These are phyloP conservation scores for Sebastes variabilis DNA, from an alignment of 2,797 vertebrate genomes.

Conservation along the genomic window DNA sequence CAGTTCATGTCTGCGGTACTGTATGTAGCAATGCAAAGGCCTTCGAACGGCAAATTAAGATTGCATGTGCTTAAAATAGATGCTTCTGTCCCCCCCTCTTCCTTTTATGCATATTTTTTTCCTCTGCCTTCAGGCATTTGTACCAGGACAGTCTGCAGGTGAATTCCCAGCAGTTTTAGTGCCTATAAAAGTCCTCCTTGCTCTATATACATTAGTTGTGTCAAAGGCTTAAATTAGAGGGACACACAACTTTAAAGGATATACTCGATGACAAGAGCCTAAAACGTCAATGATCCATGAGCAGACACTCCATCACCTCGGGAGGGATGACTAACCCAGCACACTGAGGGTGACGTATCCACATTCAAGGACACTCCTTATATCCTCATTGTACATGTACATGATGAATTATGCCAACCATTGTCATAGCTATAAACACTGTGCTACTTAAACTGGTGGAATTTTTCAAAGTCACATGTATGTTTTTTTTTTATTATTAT, in stretches of 20 bases:
- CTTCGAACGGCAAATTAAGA: conserved; percentile 7
- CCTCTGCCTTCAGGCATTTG: conserved; percentile 25
- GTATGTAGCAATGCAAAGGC: conserved; percentile 33
- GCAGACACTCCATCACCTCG: conserved; percentile 54
- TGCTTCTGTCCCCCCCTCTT: background rate
- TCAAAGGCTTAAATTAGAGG: conserved; percentile 49
- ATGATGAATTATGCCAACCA: conserved; percentile 41
- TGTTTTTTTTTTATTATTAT: background rate
- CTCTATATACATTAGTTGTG: conserved; percentile 41
- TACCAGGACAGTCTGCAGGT: conserved; percentile 40
- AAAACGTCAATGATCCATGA: conserved; percentile 66
- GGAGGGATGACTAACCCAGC: conserved; percentile 41
- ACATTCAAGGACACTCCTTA: conserved; percentile 61
- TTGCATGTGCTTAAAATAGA: conserved; percentile 36
- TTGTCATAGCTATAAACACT: conserved; percentile 22
- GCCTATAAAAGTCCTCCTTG: conserved; percentile 24
- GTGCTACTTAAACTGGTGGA: background rate
- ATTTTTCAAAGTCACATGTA: background rate
- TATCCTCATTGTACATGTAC: conserved; percentile 28
- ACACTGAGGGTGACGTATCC: conserved; percentile 29
- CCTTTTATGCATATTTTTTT: conserved; percentile 26
- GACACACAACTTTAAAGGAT: conserved; percentile 32
- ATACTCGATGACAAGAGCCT: conserved; percentile 29
- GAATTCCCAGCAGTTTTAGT: conserved; percentile 30
- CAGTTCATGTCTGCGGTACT: conserved; percentile 20